phyloP scores from a whole-genome alignment of 2,113 vertebrate genomes.

The Glareola pratincola region DNA sequence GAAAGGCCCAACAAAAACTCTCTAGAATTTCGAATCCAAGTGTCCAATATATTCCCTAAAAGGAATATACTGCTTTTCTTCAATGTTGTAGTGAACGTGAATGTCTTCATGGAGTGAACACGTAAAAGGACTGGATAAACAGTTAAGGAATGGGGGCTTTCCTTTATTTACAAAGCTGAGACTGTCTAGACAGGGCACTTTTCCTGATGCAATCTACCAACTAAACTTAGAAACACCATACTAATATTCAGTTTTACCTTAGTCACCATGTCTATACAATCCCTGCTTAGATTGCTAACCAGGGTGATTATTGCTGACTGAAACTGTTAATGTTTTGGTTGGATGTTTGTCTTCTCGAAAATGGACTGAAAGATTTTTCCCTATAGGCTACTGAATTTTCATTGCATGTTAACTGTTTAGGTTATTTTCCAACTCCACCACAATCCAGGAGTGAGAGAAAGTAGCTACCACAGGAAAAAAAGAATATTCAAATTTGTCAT shows the following conservation, averaged over 20 bases:
- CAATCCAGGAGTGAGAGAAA: neutral
- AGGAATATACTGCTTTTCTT: neutral
- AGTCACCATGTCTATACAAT: neutral
- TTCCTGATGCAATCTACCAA: neutral
- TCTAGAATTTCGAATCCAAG: neutral
- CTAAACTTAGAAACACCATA: neutral
- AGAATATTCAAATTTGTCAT: neutral
- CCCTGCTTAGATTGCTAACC: conserved; percentile 33
- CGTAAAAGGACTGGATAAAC: neutral
- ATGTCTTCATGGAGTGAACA: neutral
- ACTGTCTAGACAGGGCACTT: neutral
- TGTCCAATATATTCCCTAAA: neutral
- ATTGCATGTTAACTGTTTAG: conserved; percentile 44
- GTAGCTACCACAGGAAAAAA: neutral
- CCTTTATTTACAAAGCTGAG: neutral
- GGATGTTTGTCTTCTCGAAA: conserved; percentile 49
- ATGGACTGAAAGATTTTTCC: conserved; percentile 45
- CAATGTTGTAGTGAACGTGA: neutral
- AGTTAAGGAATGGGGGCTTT: neutral
- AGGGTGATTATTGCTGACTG: conserved; percentile 58
- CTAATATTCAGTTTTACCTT: conserved; percentile 8
- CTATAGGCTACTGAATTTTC: conserved; percentile 51
- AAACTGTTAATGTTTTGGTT: conserved; percentile 40
- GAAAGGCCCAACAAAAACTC: neutral
- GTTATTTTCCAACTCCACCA: neutral